Base-by-base conservation (phyloP, 1,140 invertebrate species). In the Drosophila bocki region DNA sequence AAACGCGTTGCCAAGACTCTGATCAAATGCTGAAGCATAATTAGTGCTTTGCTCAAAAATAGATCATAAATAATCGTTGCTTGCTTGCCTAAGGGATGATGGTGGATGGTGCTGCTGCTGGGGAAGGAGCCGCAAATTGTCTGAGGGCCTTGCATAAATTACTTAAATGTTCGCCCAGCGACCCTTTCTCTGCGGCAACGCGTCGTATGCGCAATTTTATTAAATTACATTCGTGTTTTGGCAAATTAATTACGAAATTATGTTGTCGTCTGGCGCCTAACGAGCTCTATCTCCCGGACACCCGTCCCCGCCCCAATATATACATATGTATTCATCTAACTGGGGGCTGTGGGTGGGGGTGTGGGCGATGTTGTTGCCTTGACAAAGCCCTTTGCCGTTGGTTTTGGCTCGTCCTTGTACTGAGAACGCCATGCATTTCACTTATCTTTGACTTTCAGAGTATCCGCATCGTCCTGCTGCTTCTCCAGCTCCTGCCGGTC, bases 181-280 rank as follows among this genome's bases (percentile, higher is more conserved):
- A 58, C 60, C 59, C 59, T 41, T 64, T 65, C 67, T 35, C 15
- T 22, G 50, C 45, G 47, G 50, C 84, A 80, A 68, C 78, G 86
- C 75, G 85, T 82, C 85, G 85, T 90, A 88, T 88, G 75, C 85
- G 85, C 85, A 88, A 90, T 90, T 90, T 91, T 90, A 88, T 90
- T 90, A 90, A 90, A 90, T 90, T 90, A 90, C 85, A 86, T 90
- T 90, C 85, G 85, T 90, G 85, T 91, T 91, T 91, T 85, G 82
- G 85, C 85, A 90, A 90, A 90, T 90, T 90, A 90, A 90, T 90
- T 90, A 90, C 82, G 75, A 90, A 90, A 90, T 90, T 90, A 90
- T 90, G 81, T 90, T 84, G 85, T 88, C 85, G 70, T 82, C 82
- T 82, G 70, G 37, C 79, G 62, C 65, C 75, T 68, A 82, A 87